Evolutionary conservation across 2,797 vertebrate species (phyloP), one percentile per base, ranked within the genome.

Genomic region (Catamblyrhynchus diadema): DNA sequence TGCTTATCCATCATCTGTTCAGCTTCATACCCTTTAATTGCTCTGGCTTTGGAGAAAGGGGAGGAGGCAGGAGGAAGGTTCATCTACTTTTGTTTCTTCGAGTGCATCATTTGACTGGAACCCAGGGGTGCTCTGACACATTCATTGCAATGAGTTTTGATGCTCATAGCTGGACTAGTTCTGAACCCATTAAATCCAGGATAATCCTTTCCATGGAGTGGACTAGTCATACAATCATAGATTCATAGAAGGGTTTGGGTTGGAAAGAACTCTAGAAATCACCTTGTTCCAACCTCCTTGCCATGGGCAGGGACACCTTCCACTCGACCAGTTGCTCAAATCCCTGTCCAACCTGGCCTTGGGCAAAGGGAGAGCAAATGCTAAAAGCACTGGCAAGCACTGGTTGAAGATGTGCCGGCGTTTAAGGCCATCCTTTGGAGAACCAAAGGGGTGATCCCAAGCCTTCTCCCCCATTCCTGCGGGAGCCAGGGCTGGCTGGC

Each of bases 1-100:
- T 96, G 93, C 93, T 93, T 96, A 97, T 97, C 97, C 96, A 79
- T 97, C 96, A 94, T 83, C 94, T 84, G 77, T 65, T 91, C 95
- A 89, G 94, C 78, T 90, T 91, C 87, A n/a, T 61, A 74, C 50
- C 35, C 85, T 86, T 67, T 83, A 93, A 96, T 86, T 94, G 91
- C 57, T 90, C 80, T 59, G 80, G 69, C 91, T 90, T 65, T 54
- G 37, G n/a, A 48, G 81, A 85, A 77, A 82, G 70, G 9, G 11
- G 20, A 50, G 19, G 48, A 82, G 30, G 66, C 64, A 42, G 37
- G 20, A 64, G 65, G 50, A 81, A 91, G 91, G 57, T 75, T 88
- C 64, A 30, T 35, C 27, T 67, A 18, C 57, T 42, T 81, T 61
- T 85, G 57, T 50, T 84, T 80, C 51, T 82, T 50, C 0, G 23